Conservation (phyloP, 2,113 vertebrate species). For the Embiotoca jacksoni region DNA sequence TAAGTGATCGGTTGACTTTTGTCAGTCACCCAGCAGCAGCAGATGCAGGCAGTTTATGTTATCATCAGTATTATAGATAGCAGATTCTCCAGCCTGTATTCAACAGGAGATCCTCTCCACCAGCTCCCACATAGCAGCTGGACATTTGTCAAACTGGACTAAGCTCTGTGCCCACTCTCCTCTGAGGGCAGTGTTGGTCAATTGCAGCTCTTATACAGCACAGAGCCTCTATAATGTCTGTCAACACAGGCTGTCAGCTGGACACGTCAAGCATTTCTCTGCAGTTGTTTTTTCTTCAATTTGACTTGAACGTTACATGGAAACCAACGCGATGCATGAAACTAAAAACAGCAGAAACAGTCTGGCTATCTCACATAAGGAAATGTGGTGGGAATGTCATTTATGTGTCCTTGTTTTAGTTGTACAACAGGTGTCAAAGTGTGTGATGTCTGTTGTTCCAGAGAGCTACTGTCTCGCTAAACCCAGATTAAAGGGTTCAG, state of each 20-base stretch:
- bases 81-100: conserved; percentile 53
- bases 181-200: conserved; percentile 20
- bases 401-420: conserved; percentile 9
- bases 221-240: conserved; percentile 26
- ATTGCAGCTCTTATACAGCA: conserved; percentile 17
- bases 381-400: background rate
- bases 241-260: conserved; percentile 45
- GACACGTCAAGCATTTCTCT: conserved; percentile 2
- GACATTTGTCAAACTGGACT: conserved; percentile 64
- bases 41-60: conserved; percentile 63
- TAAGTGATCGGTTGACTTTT: too few species aligned
- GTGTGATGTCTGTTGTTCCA: conserved; percentile 2
- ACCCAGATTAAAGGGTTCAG: conserved; percentile 42
- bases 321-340: background rate
- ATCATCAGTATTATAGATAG: conserved; percentile 42
- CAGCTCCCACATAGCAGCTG: conserved; percentile 69
- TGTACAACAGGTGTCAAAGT: conserved; percentile 42
- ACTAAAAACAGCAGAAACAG: background rate
- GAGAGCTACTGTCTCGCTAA: conserved; percentile 35
- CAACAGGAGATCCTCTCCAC: conserved; percentile 68
- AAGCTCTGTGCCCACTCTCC: conserved; percentile 28
- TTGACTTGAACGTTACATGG: background rate
- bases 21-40: conserved; percentile 76
- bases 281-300: conserved; percentile 11
- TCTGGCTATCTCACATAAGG: background rate